phyloP scores from a whole-genome alignment of 2,888 invertebrate genomes.

The Drosophila vallismaia region DNA sequence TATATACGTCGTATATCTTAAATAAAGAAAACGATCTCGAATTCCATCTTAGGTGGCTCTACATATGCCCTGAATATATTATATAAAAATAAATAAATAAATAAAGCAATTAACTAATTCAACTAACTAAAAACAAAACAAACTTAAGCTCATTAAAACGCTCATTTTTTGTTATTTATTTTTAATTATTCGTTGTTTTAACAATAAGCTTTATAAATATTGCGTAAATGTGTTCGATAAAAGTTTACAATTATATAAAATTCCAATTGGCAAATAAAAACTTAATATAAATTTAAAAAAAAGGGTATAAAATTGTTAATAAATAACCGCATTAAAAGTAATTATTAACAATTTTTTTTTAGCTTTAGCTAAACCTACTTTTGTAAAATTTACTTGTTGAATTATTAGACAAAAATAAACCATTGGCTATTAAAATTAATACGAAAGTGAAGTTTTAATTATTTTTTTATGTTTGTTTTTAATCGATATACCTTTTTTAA shows the following conservation, averaged over 20 bases:
- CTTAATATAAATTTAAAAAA: background rate
- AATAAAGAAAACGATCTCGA: conserved; percentile 34
- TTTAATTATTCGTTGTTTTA: background rate
- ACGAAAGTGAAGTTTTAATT: background rate
- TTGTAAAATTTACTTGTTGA: conserved; percentile 4
- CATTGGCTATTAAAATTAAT: background rate
- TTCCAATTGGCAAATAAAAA: background rate
- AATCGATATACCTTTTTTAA: background rate
- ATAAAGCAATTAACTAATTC: conserved; percentile 4
- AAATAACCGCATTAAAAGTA: background rate
- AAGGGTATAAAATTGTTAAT: conserved; percentile 2
- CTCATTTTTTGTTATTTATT: background rate
- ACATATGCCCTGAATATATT: background rate
- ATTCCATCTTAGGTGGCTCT: conserved; percentile 10
- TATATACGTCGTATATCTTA: conserved; percentile 17
- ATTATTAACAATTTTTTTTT: conserved; percentile 2
- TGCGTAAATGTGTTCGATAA: background rate
- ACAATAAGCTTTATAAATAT: conserved; percentile 1
- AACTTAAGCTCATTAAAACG: background rate
- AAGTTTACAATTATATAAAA: background rate
- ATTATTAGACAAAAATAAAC: background rate
- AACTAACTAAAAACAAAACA: background rate
- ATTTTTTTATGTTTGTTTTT: background rate
- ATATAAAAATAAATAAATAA: background rate
- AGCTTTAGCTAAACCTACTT: background rate